Evolutionary conservation across 2,888 invertebrate genomes (phyloP), one percentile per base, ranked within the genome.

Genomic region (Chaitophorus viminalis): DNA sequence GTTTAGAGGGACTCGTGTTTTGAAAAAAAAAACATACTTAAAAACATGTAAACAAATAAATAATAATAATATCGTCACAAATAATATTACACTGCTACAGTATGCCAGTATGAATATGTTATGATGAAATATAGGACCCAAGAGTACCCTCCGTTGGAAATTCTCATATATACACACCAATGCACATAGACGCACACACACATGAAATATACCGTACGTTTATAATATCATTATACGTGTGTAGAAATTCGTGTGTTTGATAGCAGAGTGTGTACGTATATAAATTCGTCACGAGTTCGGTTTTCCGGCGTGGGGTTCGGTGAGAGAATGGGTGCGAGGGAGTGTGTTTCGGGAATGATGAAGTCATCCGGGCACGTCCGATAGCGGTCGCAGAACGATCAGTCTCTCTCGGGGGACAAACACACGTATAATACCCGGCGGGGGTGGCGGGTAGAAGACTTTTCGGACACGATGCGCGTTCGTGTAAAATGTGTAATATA

Each of bases 361-460:
- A 86, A 86, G 86, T 86, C 78, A 33, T 78, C 68, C 52, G 85
- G 36, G 17, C 29, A 78, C 78, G 86, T 79, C 78, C 29, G 74
- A 83, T 54, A 54, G 74, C 36, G 74, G 83, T 72, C 75, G 21
- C 36, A 54, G 5, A 75, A 60, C 75, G 60, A 83, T 83, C 74
- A 17, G 74, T 83, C 83, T 83, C 82, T n/a, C 72, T 8, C 29
- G 60, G 54, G 54, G 36, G 29, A 29, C 25, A 17, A 74, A 60
- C 60, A 60, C 60, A 60, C 1, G 33, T 72, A 29, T 60, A 60
- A 75, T 54, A 36, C 21, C n/a, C 31, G 76, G 9, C 6, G 33
- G 31, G 29, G 21, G 78, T 21, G 39, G 74, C 0, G 70, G 83
- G 1, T 60, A n/a, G 18, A 46, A 46, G 36, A 74, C 60, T 18